A percentile compares a stretch with the other conserved stretches of the same genome.
Evolutionary conservation across 2,113 vertebrate genomes (phyloP).

Genomic region (Stigmatopora argus): DNA sequence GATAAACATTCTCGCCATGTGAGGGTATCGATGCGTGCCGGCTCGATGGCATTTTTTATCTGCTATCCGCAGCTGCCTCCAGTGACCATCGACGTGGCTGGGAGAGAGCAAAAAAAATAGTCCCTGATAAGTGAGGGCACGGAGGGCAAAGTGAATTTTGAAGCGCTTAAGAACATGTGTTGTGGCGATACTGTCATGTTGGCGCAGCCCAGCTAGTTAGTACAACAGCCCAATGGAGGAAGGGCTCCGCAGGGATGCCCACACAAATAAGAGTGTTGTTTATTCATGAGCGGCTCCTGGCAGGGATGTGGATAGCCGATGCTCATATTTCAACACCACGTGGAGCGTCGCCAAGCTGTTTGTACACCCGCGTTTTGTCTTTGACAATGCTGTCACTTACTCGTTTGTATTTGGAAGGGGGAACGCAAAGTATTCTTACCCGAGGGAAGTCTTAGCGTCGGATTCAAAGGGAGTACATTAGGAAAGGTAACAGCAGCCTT

Average conservation of each 20-base stretch:
- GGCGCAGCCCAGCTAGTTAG: constrained; percentile 58
- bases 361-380: constrained; percentile 16
- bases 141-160: constrained; percentile 49
- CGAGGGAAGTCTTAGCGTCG: constrained; percentile 14
- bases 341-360: constrained; percentile 29
- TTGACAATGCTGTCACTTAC: constrained; percentile 40
- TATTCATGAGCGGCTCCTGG: constrained; percentile 63
- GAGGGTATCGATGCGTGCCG: constrained; percentile 8
- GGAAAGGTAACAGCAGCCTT: constrained; percentile 1
- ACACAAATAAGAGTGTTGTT: constrained; percentile 64
- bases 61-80: constrained; percentile 49
- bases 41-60: constrained; percentile 45
- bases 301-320: constrained; percentile 35
- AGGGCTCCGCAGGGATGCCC: constrained; percentile 46
- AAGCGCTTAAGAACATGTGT: constrained; percentile 64
- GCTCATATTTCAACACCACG: constrained; percentile 35
- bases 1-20: constrained; percentile 19
- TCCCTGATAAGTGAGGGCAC: constrained; percentile 48
- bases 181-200: constrained; percentile 62
- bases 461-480: neutral
- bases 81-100: constrained; percentile 43
- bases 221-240: constrained; percentile 47
- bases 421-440: constrained; percentile 1
- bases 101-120: constrained; percentile 40
- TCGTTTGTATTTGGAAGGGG: constrained; percentile 16